Conservation (phyloP, 2,113 vertebrate species). For the Rhombomys opimus region DNA sequence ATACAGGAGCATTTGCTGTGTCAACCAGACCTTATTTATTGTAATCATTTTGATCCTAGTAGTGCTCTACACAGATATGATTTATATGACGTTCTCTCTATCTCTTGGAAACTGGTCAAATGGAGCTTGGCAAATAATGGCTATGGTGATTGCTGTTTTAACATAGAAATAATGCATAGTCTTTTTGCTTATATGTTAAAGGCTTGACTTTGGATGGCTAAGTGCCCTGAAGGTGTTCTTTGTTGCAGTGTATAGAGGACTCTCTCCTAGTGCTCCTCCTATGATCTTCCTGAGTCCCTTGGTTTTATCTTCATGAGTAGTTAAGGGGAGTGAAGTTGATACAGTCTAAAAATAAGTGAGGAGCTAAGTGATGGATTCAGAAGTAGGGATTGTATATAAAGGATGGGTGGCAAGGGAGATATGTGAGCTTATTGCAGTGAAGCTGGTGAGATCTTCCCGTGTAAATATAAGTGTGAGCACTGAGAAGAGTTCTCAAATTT, state of each 20-base stretch:
- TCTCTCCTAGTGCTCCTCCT: neutral
- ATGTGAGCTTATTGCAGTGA: neutral
- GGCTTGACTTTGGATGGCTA: neutral
- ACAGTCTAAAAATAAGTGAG: neutral
- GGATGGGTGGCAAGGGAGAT: neutral
- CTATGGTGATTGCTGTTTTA: neutral
- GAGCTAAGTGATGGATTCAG: neutral
- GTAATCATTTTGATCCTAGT: conserved; percentile 38
- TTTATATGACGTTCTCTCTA: neutral
- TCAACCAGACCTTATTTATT: neutral
- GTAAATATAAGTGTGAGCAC: neutral
- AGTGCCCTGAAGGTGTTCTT: neutral
- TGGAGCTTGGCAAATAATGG: neutral
- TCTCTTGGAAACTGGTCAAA: conserved; percentile 21
- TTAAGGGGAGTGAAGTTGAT: neutral
- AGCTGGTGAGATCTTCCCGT: neutral
- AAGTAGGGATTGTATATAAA: neutral
- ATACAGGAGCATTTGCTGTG: neutral
- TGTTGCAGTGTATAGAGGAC: neutral
- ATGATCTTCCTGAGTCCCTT: neutral
- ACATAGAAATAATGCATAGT: neutral
- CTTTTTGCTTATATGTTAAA: conserved; percentile 6
- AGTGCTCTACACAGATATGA: neutral
- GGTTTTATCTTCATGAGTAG: neutral
- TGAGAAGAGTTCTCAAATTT: neutral